Percentiles rank a stretch among this genome's conserved stretches.
These are phyloP conservation scores for Clytia hemisphaerica DNA, from an alignment of 30 jellyfish, hydroid and myxozoan species.

Conservation along the genomic window DNA sequence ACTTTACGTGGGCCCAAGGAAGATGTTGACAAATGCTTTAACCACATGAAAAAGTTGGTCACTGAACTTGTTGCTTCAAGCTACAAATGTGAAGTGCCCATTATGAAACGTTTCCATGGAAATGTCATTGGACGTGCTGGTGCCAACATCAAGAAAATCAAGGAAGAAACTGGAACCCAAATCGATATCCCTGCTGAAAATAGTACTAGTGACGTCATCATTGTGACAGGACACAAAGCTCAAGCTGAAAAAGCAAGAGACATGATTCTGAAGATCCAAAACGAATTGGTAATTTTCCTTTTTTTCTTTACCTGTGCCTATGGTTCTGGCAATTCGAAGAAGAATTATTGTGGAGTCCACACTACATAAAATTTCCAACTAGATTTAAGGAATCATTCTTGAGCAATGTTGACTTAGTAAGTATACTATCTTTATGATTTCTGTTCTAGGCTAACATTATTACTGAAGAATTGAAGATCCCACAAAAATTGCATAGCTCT, in stretches of 20 bases:
- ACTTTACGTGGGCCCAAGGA: conserved; percentile 93
- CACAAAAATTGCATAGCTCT: conserved; percentile 78
- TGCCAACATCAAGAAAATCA: conserved; percentile 65
- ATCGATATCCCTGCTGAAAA: conserved; percentile 79
- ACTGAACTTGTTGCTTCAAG: conserved; percentile 79
- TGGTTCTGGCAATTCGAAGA: not conserved
- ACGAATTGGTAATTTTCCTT: conserved; percentile 55
- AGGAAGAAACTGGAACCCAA: conserved; percentile 74
- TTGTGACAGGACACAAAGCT: conserved; percentile 75
- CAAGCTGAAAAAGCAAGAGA: conserved; percentile 73
- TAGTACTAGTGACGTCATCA: conserved; percentile 82
- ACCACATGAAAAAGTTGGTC: conserved; percentile 71
- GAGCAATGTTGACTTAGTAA: no score
- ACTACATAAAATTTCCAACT: no score
- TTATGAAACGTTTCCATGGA: conserved; percentile 85
- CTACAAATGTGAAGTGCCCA: conserved; percentile 73
- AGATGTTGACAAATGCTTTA: conserved; percentile 84
- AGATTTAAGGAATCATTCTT: no score
- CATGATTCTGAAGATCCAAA: conserved; percentile 73
- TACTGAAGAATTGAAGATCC: conserved; percentile 58
- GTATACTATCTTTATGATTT: no score
- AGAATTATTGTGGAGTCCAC: no score
- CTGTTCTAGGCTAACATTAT: conserved; percentile 65
- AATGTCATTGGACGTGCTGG: conserved; percentile 87
- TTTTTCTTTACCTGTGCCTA: not conserved